Percentiles rank a stretch among this genome's conserved stretches.
phyloP scores from a whole-genome alignment of 2,113 vertebrate species.

The Cepphus grylle region DNA sequence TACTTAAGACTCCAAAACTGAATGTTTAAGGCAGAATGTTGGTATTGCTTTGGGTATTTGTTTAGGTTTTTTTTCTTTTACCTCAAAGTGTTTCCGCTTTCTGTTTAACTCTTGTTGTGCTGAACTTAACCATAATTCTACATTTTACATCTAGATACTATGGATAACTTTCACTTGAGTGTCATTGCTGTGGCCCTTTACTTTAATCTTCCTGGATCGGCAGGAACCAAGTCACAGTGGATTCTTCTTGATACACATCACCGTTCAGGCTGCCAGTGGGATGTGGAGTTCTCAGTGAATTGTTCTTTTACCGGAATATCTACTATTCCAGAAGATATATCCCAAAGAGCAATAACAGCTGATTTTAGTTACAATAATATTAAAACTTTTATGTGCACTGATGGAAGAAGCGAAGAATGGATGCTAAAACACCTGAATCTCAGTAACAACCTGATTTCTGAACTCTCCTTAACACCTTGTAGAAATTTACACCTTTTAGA shows the following conservation, averaged over 20 bases:
- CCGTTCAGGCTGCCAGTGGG: not conserved
- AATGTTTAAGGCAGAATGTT: not conserved
- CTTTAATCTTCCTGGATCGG: slow-evolving; percentile 25
- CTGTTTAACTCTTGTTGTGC: not conserved
- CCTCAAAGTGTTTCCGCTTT: not conserved
- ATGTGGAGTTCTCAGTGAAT: not conserved
- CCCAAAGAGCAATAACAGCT: not conserved
- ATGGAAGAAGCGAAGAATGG: not conserved
- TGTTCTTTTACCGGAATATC: slow-evolving; percentile 43
- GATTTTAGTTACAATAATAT: slow-evolving; percentile 26
- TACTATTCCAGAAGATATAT: not conserved
- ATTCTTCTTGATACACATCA: not conserved
- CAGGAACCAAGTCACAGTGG: not conserved
- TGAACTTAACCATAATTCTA: not conserved
- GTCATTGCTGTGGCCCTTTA: slow-evolving; percentile 8
- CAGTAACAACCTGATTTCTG: slow-evolving; percentile 54
- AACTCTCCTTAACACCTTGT: slow-evolving; percentile 35
- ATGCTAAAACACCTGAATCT: slow-evolving; percentile 59
- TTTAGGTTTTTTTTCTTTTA: not conserved
- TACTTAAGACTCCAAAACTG: not conserved
- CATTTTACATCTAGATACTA: slow-evolving; percentile 33
- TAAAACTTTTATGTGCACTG: not conserved
- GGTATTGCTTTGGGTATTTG: not conserved
- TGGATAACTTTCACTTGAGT: slow-evolving; percentile 44
- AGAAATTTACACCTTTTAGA: slow-evolving; percentile 39